A percentile compares a stretch with the other conserved stretches of the same genome.
Evolutionary conservation across 2,797 vertebrate species (phyloP).

Genomic region (Knipowitschia caucasica): DNA sequence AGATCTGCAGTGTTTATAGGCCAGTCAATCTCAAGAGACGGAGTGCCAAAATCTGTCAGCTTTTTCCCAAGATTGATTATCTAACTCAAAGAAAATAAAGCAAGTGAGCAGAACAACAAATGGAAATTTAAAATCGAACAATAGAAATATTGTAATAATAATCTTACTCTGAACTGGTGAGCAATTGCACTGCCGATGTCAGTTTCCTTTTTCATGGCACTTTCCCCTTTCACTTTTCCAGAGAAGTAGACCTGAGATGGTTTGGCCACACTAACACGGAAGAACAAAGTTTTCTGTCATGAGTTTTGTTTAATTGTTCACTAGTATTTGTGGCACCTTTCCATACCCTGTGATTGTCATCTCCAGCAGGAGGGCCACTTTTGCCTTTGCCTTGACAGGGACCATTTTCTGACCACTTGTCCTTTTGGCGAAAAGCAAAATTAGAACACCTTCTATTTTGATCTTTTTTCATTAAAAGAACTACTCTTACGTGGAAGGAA

Average conservation of each 20-base stretch:
- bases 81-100: constrained; percentile 59
- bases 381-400: constrained; percentile 81
- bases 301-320: constrained; percentile 1
- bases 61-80: constrained; percentile 89
- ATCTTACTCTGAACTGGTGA: constrained; percentile 89
- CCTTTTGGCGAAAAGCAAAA: constrained; percentile 64
- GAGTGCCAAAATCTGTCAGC: constrained; percentile 80
- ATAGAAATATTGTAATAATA: no score
- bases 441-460: neutral
- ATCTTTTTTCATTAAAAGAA: neutral
- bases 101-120: no score
- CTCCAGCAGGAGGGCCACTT: constrained; percentile 85
- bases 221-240: constrained; percentile 77
- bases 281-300: neutral
- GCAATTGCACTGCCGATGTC: constrained; percentile 87
- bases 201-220: constrained; percentile 81
- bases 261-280: constrained; percentile 80
- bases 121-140: no score
- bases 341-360: constrained; percentile 89
- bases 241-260: constrained; percentile 92
- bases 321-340: constrained; percentile 1
- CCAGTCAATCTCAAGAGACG: constrained; percentile 86
- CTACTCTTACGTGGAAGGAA: constrained; percentile 83
- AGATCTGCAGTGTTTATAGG: constrained; percentile 78
- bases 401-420: constrained; percentile 82